phyloP scores from a whole-genome alignment of 2,113 vertebrate genomes.

The Gymnarchus niloticus region DNA sequence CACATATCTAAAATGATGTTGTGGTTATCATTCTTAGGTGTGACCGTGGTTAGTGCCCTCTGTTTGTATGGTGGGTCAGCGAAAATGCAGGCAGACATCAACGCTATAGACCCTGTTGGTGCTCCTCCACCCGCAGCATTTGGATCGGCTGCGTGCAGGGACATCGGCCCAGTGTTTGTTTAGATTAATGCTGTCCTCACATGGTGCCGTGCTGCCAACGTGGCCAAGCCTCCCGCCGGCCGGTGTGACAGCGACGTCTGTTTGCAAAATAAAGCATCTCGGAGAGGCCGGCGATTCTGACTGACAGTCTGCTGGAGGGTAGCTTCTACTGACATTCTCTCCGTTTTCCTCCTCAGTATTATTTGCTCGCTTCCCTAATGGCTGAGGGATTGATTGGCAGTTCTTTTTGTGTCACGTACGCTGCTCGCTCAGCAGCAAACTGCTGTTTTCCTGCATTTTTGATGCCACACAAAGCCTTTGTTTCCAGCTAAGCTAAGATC shows the following conservation, averaged over 20 bases:
- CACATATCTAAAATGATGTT: background rate
- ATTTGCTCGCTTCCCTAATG: background rate
- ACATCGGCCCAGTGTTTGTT: background rate
- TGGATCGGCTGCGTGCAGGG: background rate
- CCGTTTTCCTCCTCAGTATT: background rate
- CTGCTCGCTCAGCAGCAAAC: background rate
- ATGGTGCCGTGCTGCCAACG: background rate
- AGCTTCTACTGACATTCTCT: background rate
- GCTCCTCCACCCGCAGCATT: background rate
- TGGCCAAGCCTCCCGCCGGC: background rate
- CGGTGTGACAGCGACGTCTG: background rate
- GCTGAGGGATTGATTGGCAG: background rate
- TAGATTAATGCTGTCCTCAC: background rate
- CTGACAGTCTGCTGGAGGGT: background rate
- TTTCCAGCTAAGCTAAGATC: background rate
- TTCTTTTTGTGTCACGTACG: background rate
- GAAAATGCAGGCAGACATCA: background rate
- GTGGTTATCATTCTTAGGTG: background rate
- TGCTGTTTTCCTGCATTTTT: background rate
- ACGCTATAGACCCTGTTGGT: no score
- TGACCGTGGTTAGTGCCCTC: background rate
- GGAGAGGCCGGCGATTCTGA: background rate
- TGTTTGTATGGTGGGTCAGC: background rate
- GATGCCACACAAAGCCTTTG: slow-evolving; percentile 15
- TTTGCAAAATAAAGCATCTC: slow-evolving; percentile 9